Evolutionary conservation across 2,888 invertebrate genomes (phyloP).

Genomic region (Pseudanteris insignis): DNA sequence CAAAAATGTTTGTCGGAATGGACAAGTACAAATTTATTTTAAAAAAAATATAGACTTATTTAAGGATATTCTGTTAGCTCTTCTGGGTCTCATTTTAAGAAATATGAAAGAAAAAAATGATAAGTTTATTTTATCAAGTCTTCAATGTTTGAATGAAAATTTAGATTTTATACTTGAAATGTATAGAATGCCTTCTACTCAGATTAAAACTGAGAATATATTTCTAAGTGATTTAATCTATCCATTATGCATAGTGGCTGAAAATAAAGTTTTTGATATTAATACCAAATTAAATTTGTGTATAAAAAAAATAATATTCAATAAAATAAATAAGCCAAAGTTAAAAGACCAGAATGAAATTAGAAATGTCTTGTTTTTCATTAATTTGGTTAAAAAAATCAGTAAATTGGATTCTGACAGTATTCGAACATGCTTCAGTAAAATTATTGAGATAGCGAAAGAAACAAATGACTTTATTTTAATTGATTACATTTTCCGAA

Average conservation of each 20-base stretch:
- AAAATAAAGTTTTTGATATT: slow-evolving; percentile 2
- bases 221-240: slow-evolving; percentile 53
- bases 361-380: slow-evolving; percentile 39
- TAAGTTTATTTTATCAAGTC: not conserved
- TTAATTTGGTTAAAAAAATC: slow-evolving; percentile 32
- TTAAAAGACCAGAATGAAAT: slow-evolving; percentile 30
- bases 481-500: slow-evolving; percentile 54
- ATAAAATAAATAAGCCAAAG: slow-evolving; percentile 34
- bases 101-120: slow-evolving; percentile 13
- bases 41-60: slow-evolving; percentile 44
- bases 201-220: slow-evolving; percentile 45
- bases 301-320: slow-evolving; percentile 53
- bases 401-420: not conserved
- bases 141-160: slow-evolving; percentile 25
- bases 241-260: slow-evolving; percentile 47
- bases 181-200: slow-evolving; percentile 3
- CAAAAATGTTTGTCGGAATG: slow-evolving; percentile 2
- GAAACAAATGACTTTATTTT: slow-evolving; percentile 29
- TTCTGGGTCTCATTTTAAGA: slow-evolving; percentile 42
- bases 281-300: slow-evolving; percentile 4
- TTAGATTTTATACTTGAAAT: slow-evolving; percentile 20
- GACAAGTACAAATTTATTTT: slow-evolving; percentile 47
- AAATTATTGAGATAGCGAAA: slow-evolving; percentile 25
- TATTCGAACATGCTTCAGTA: slow-evolving; percentile 46
- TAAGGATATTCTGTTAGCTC: slow-evolving; percentile 40